Evolutionary conservation across 2,113 vertebrate species (phyloP), one percentile per base, ranked within the genome.

Genomic region (Apodemus speciosus): DNA sequence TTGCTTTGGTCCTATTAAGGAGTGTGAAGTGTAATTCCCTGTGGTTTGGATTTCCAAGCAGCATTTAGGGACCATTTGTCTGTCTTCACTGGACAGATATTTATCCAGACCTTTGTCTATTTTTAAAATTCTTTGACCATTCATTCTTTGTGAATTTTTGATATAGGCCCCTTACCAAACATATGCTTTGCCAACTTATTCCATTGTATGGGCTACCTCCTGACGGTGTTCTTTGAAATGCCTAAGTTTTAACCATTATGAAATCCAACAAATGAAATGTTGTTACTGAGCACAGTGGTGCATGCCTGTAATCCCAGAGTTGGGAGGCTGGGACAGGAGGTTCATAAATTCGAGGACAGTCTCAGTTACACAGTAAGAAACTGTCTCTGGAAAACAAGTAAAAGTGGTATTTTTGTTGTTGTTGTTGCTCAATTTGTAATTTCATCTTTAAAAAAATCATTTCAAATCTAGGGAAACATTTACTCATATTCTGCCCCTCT

Each of bases 381-480:
- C 27, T 32, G 58, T 83, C 58, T 64, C 1, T 21, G 23, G 56
- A 43, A 43, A 53, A 18, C 14, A 60, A 60, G 38, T 11, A 18
- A 60, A 60, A 83, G 21, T 40, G 14, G 1, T 16, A 10, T 23
- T 15, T 49, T 76, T 69, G 25, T 56, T 80, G 23, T 71, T 71
- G 30, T 60, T 81, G 9, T 90, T 88, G 20, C 20, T 92, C 88
- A 46, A n/a, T 38, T 23, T 93, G 80, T 21, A 13, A 8, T 43
- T 14, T 90, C 23, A 73, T 85, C 11, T 69, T 21, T 91, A 90
- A 91, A 75, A 71, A 92, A 91, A 90, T 64, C 25, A 85, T 38
- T 68, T 21, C 40, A 89, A 79, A 81, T 53, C 38, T 46, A 80
- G 80, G 30, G 46, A 76, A 64, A 85, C 9, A 15, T 85, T 60